Evolutionary conservation across 2,797 vertebrate genomes (phyloP).

Genomic region (Enteromius fasciolatus): DNA sequence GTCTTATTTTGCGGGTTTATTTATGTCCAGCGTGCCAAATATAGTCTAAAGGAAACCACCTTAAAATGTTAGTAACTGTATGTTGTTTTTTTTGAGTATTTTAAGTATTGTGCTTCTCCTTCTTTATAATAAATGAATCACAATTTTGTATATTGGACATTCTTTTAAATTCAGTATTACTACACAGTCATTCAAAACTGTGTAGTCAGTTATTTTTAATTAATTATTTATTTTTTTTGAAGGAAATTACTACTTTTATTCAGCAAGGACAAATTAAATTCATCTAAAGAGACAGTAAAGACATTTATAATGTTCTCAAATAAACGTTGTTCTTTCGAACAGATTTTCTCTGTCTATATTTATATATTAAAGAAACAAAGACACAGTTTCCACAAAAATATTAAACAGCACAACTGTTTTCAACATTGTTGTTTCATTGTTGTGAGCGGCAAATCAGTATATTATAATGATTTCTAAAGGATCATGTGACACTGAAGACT

Average conservation of each 20-base stretch:
- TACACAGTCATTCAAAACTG: not conserved
- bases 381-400: not conserved
- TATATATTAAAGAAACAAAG: not conserved
- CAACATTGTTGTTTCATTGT: not conserved
- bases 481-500: not conserved
- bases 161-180: not conserved
- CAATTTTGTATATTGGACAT: not conserved
- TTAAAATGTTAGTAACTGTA: not conserved
- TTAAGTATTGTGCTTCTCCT: not conserved
- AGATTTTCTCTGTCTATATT: not conserved
- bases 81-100: not conserved
- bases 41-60: not conserved
- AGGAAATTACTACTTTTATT: not conserved
- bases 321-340: not conserved
- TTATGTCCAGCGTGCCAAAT: not conserved
- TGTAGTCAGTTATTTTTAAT: not conserved
- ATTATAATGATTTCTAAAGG: not conserved
- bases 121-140: not conserved
- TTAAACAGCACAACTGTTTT: not conserved
- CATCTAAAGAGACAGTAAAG: not conserved
- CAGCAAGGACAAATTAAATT: not conserved
- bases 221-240: not conserved
- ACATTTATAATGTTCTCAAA: not conserved
- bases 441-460: not conserved
- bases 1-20: not conserved